A percentile compares a stretch with the other conserved stretches of the same genome.
phyloP scores from a whole-genome alignment of 2,888 invertebrate species.

The Allacma fusca region DNA sequence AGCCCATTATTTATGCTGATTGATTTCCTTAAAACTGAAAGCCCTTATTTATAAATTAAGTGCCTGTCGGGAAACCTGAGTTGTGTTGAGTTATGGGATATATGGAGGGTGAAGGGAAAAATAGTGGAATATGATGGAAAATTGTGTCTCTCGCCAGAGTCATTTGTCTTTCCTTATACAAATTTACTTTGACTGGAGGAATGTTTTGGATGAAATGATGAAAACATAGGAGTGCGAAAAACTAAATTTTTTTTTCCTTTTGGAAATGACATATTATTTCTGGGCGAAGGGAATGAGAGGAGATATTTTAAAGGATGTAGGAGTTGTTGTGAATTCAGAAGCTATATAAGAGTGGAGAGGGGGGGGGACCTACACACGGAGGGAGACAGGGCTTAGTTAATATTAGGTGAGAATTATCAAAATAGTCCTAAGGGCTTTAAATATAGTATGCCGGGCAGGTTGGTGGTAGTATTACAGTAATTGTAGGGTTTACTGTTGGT shows the following conservation, averaged over 20 bases:
- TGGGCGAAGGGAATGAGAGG: background rate
- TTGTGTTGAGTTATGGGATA: background rate
- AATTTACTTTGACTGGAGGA: background rate
- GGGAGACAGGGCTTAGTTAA: background rate
- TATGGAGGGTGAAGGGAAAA: background rate
- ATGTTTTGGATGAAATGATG: background rate
- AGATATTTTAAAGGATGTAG: no score
- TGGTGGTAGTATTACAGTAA: constrained; percentile 12
- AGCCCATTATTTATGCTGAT: constrained; percentile 27
- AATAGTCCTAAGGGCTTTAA: background rate
- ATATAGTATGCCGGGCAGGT: background rate
- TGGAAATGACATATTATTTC: background rate
- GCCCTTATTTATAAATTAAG: constrained; percentile 22
- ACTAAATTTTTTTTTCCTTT: no score
- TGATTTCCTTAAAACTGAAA: constrained; percentile 22
- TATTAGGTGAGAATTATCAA: constrained; percentile 22
- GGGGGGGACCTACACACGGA: no score
- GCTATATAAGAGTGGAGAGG: background rate
- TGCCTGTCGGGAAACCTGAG: constrained; percentile 15
- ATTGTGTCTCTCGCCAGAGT: background rate
- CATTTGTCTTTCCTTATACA: background rate
- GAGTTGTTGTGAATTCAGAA: no score
- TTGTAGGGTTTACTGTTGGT: constrained; percentile 5
- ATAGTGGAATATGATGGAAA: background rate
- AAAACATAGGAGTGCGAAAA: no score